phyloP scores from a whole-genome alignment of 2,888 invertebrate species.

The Crioceris asparagi region DNA sequence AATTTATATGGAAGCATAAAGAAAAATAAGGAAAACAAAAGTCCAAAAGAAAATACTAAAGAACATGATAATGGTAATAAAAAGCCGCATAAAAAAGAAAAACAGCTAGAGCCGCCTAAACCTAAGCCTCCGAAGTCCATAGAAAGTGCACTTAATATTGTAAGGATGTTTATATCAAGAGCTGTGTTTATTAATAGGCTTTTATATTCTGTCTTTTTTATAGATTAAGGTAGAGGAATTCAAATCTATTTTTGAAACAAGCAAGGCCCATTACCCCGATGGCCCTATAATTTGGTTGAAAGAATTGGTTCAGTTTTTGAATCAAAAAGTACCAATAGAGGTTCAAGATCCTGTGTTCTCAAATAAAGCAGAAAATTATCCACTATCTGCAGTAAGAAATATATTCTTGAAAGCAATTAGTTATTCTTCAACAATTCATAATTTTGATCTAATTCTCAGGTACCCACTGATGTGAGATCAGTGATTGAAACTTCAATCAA shows the following conservation, averaged over 20 bases:
- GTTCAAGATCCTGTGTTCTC: conserved; percentile 51
- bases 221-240: conserved; percentile 54
- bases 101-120: conserved; percentile 44
- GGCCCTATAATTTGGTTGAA: conserved; percentile 63
- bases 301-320: conserved; percentile 54
- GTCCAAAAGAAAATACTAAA: conserved; percentile 40
- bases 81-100: conserved; percentile 28
- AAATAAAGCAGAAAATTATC: conserved; percentile 46
- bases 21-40: conserved; percentile 51
- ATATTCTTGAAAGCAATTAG: not conserved
- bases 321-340: conserved; percentile 51
- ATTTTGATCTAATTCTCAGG: conserved; percentile 14
- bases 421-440: not conserved
- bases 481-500: conserved; percentile 42
- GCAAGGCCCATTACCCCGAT: conserved; percentile 54
- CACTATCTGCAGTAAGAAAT: conserved; percentile 38
- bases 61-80: conserved; percentile 19
- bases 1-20: conserved; percentile 53
- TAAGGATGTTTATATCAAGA: too few species aligned
- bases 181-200: conserved; percentile 3
- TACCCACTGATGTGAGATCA: conserved; percentile 32
- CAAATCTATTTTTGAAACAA: conserved; percentile 42
- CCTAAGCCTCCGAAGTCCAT: conserved; percentile 56
- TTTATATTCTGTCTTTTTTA: conserved; percentile 20
- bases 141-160: conserved; percentile 51